Conservation (phyloP, 2,113 vertebrate genomes). For the Eidolon helvum region DNA sequence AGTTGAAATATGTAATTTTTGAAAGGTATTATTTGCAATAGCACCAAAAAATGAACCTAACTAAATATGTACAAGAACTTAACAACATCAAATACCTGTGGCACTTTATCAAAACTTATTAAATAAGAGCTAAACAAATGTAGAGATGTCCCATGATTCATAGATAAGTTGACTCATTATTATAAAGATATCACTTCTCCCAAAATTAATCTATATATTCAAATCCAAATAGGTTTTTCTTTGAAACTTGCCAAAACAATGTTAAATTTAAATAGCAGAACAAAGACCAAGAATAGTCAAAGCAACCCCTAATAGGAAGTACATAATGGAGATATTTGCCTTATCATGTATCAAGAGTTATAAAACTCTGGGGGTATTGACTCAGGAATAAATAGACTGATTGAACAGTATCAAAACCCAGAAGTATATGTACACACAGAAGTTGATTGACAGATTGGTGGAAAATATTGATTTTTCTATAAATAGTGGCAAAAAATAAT, state of each 20-base stretch:
- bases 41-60: not conserved
- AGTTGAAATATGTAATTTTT: not conserved
- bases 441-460: not conserved
- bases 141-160: not conserved
- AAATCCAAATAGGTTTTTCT: not conserved
- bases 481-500: not conserved
- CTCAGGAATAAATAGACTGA: not conserved
- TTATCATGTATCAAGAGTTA: not conserved
- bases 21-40: not conserved
- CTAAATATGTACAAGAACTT: not conserved
- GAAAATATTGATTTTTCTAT: not conserved
- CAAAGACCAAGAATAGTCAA: not conserved
- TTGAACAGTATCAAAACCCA: not conserved
- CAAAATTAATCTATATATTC: not conserved
- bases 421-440: not conserved
- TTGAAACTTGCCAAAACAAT: not conserved
- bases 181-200: not conserved
- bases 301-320: not conserved
- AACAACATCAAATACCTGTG: not conserved
- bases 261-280: not conserved
- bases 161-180: not conserved
- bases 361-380: not conserved
- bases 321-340: not conserved
- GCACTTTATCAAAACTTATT: not conserved
- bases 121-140: slow-evolving; percentile 5